These are phyloP conservation scores for Plusia festucae DNA, from an alignment of 2,888 invertebrate species.

Conservation along the genomic window DNA sequence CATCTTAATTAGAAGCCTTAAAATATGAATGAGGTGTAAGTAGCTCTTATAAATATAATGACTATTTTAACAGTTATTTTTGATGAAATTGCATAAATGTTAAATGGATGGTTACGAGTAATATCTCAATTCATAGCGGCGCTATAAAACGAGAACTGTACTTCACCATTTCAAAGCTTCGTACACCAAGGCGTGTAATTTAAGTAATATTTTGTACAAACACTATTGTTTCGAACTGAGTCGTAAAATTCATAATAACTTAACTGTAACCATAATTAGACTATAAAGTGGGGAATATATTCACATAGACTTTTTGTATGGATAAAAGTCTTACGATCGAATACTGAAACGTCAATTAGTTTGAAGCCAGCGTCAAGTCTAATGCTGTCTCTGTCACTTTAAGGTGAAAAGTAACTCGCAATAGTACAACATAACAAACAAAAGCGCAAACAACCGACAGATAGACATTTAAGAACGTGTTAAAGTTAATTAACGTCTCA, in stretches of 20 bases:
- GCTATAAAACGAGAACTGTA: not conserved
- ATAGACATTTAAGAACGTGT: too few species aligned
- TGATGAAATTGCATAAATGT: not conserved
- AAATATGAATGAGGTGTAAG: not conserved
- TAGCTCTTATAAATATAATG: not conserved
- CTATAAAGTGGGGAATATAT: slow-evolving; percentile 39
- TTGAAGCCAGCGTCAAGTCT: too few species aligned
- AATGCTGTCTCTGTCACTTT: too few species aligned
- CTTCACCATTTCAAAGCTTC: slow-evolving; percentile 8
- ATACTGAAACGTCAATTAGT: too few species aligned
- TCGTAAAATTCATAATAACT: slow-evolving; percentile 46
- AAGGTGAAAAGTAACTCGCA: too few species aligned
- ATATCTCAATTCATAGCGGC: not conserved
- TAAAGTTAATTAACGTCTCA: too few species aligned
- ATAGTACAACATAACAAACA: too few species aligned
- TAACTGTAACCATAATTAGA: too few species aligned
- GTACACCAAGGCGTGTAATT: not conserved
- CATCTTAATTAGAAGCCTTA: not conserved
- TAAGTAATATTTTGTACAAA: slow-evolving; percentile 25
- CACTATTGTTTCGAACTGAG: slow-evolving; percentile 31
- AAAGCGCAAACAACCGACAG: too few species aligned
- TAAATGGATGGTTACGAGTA: not conserved
- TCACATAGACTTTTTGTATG: slow-evolving; percentile 48
- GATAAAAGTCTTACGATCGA: too few species aligned
- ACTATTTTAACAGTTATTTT: not conserved